Conservation (phyloP, 2,888 invertebrate species). For the Penaeus monodon region DNA sequence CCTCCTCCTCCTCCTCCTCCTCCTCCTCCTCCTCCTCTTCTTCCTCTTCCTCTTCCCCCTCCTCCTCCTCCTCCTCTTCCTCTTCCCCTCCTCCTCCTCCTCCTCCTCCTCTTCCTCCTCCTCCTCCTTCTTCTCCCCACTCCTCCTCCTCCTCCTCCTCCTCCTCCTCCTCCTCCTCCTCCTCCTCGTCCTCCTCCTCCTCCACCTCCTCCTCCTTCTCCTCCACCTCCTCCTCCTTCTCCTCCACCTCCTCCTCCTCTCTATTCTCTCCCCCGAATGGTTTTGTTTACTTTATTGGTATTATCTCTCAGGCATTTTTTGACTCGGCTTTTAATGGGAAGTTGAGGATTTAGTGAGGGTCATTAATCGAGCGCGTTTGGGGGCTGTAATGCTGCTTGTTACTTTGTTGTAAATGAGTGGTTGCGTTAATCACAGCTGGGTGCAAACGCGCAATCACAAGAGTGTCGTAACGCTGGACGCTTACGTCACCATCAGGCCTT, state of each 20-base stretch:
- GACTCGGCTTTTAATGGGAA: too few relatives aligned
- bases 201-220: too few relatives aligned
- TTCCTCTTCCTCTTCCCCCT: neutral
- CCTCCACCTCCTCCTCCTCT: neutral
- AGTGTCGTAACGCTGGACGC: too few relatives aligned
- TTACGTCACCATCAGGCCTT: too few relatives aligned
- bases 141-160: slow-evolving; percentile 12
- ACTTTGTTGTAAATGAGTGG: too few relatives aligned
- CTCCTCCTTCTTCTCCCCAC: neutral
- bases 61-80: neutral
- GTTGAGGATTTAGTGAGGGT: too few relatives aligned
- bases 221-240: neutral
- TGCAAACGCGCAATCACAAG: too few relatives aligned
- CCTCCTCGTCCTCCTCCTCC: neutral
- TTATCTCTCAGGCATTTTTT: too few relatives aligned
- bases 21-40: neutral
- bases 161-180: slow-evolving; percentile 20
- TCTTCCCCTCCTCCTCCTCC: neutral
- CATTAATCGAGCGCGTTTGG: too few relatives aligned
- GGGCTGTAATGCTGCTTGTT: too few relatives aligned
- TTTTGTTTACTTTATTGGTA: too few relatives aligned
- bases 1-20: neutral
- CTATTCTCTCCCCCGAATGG: neutral
- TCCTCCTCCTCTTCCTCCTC: neutral
- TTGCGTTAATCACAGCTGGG: too few relatives aligned